Conservation (phyloP, 2,888 invertebrate genomes). For the Tetanocera ferruginea region DNA sequence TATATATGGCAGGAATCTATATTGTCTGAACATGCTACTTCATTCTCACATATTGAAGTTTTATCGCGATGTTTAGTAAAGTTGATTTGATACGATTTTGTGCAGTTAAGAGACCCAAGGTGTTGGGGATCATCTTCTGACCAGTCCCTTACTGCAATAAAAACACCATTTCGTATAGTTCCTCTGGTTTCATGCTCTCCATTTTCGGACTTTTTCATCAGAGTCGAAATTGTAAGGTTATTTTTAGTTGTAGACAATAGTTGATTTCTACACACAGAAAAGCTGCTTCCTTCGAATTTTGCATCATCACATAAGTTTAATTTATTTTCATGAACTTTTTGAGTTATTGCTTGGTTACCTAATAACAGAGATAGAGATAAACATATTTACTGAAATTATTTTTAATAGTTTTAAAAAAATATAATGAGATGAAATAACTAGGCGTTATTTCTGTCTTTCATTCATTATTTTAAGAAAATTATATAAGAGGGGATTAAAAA, state of each 20-base stretch:
- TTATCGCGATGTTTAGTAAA: conserved; percentile 12
- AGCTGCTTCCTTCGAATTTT: neutral
- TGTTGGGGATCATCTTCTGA: conserved; percentile 58
- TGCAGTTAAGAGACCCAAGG: neutral
- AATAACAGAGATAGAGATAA: neutral
- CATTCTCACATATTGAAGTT: conserved; percentile 25
- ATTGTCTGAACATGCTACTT: neutral
- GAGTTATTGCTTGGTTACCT: conserved; percentile 9
- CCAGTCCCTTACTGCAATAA: conserved; percentile 78
- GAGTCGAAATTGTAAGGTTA: conserved; percentile 69
- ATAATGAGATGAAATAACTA: neutral
- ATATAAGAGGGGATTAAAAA: neutral
- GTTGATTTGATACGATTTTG: conserved; percentile 8
- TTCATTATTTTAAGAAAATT: neutral
- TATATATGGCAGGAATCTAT: conserved; percentile 55
- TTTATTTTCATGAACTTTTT: conserved; percentile 4
- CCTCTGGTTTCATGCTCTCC: conserved; percentile 56
- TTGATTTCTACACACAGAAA: neutral
- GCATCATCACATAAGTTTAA: neutral
- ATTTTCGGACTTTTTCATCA: conserved; percentile 59
- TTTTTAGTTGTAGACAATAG: conserved; percentile 50
- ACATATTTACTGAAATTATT: neutral
- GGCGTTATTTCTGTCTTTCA: neutral
- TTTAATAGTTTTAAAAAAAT: neutral
- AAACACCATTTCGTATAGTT: conserved; percentile 72